Conservation (phyloP, 2,797 vertebrate genomes). For the Vireo griseus region DNA sequence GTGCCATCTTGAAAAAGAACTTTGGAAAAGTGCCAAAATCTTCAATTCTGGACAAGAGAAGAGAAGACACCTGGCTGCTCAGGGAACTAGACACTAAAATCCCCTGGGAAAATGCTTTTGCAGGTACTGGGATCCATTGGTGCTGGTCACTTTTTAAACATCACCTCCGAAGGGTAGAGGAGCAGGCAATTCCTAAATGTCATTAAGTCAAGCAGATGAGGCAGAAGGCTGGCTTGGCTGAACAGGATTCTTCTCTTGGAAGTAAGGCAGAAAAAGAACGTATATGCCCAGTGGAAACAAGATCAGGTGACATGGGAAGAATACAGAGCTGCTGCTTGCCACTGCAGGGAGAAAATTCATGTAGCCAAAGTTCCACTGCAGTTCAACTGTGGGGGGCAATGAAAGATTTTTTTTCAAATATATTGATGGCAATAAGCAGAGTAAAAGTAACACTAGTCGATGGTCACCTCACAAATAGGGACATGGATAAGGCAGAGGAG, state of each 20-base stretch:
- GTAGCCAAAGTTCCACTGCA: neutral
- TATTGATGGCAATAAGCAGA: neutral
- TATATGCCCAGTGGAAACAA: neutral
- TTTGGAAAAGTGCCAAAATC: neutral
- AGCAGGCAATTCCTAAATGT: neutral
- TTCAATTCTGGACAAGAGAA: neutral
- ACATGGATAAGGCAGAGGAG: neutral
- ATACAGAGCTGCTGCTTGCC: neutral
- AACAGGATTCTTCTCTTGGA: neutral
- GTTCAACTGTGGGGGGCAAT: neutral
- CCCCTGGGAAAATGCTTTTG: neutral
- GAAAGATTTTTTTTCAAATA: neutral
- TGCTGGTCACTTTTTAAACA: neutral
- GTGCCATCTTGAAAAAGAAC: neutral
- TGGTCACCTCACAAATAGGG: neutral
- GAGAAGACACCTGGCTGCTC: neutral
- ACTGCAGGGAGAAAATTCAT: neutral
- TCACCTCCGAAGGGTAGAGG: neutral
- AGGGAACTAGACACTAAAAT: neutral
- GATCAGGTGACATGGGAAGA: neutral
- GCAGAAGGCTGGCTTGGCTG: neutral
- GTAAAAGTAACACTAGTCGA: neutral
- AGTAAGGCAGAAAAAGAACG: neutral
- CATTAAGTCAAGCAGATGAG: neutral
- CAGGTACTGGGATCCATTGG: accelerated